Base-by-base conservation (phyloP, 2,113 vertebrate genomes). In the Dissostichus mawsoni region DNA sequence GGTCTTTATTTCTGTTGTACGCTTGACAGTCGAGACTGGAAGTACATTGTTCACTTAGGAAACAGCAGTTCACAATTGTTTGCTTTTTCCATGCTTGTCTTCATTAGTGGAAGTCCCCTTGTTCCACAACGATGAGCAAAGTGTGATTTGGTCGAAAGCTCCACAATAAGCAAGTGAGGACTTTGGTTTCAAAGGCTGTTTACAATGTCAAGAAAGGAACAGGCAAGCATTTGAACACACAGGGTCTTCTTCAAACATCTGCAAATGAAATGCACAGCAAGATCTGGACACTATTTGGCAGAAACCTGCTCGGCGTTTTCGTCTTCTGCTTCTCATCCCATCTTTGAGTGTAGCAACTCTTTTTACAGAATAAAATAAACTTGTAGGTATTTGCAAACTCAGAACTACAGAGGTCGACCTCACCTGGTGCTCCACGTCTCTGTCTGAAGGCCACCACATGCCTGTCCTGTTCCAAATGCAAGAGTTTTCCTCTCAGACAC, bases 391-490 rank as follows among this genome's bases (percentile, higher is more conserved):
- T 79, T 61, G 33, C 53, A 69, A 80, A 74, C 61, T 62, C 1
- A 74, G 69, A 82, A 23, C 59, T 4, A 7, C 62, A 0, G 52
- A 70, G 76, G 81, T 85, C 85, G 79, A 3, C 63, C 61, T 74
- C 67, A 85, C 74, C 67, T 84, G 73, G 72, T 52, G 68, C 64
- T 71, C 53, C 52, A 55, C 69, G 63, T 83, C 84, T 87, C 59
- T 44, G 58, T 80, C 62, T 90, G 90, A 92, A 90, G 76, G 81
- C 61, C 85, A 86, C 83, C 92, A 87, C 83, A 81, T 90, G 82
- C 82, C 73, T 86, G 77, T 87, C 71, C 76, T 33, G 50, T 18
- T 90, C 89, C 86, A 90, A 88, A 89, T 69, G 50, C 82, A 90
- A 89, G 85, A 90, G 63, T 67, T 72, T 56, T 74, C 59, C 59